phyloP scores from a whole-genome alignment of 2,113 vertebrate genomes.

The Apeltes quadracus region DNA sequence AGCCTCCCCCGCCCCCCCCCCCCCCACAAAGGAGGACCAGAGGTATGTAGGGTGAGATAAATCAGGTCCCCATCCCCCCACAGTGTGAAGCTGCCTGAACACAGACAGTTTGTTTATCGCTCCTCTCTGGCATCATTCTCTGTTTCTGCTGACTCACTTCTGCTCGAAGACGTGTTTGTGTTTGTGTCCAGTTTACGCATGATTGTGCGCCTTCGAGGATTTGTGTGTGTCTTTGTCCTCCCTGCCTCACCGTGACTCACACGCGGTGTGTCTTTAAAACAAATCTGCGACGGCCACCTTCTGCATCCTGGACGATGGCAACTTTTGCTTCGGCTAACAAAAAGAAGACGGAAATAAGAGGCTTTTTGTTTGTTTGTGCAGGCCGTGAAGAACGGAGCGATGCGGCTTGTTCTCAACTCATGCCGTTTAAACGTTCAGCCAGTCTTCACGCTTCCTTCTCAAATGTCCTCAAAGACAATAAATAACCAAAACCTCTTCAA shows the following conservation, averaged over 20 bases:
- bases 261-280: background rate
- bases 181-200: background rate
- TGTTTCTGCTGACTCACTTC: conserved; percentile 9
- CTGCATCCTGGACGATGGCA: conserved; percentile 3
- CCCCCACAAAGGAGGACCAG: conserved; percentile 1
- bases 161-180: conserved; percentile 12
- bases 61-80: conserved; percentile 40
- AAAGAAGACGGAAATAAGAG: too few relatives aligned
- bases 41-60: conserved; percentile 36
- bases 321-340: conserved; percentile 35
- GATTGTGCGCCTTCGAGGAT: conserved; percentile 16
- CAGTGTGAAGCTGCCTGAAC: background rate
- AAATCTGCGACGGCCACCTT: conserved; percentile 26
- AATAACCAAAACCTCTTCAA: conserved; percentile 1
- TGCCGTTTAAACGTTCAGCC: background rate
- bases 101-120: conserved; percentile 13
- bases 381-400: conserved; percentile 4
- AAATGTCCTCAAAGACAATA: conserved; percentile 9
- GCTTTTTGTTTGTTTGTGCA: too few relatives aligned
- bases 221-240: conserved; percentile 3
- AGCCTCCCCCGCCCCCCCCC: background rate
- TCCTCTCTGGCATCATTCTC: conserved; percentile 19
- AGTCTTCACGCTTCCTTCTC: conserved; percentile 2
- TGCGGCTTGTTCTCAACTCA: conserved; percentile 16
- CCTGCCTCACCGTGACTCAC: background rate